Percentiles rank a stretch among this genome's conserved stretches.
Conservation (phyloP, 2,797 vertebrate genomes). For the Aselliscus stoliczkanus region DNA sequence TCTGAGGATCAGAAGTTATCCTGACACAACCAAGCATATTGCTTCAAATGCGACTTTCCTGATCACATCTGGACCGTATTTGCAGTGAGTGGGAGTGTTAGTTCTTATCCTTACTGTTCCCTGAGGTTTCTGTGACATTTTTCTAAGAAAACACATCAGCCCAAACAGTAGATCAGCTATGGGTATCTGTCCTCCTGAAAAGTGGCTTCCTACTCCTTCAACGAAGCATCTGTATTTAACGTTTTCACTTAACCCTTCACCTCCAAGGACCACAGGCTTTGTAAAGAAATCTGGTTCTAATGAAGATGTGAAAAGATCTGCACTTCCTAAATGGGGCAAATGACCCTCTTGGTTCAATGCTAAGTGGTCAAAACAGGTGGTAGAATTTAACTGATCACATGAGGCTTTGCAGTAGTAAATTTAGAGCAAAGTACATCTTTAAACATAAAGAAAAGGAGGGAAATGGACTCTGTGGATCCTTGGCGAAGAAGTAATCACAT, state of each 20-base stretch:
- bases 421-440: neutral
- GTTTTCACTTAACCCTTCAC: neutral
- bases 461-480: neutral
- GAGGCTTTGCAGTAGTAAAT: neutral
- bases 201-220: neutral
- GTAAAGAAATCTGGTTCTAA: constrained; percentile 1
- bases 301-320: neutral
- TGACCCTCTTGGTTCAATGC: neutral
- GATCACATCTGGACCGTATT: neutral
- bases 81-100: neutral
- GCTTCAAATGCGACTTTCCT: neutral
- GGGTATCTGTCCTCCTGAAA: neutral
- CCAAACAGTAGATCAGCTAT: neutral
- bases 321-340: neutral
- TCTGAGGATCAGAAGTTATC: neutral
- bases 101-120: neutral
- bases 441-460: neutral
- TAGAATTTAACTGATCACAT: neutral
- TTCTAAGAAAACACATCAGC: neutral
- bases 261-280: neutral
- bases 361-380: neutral
- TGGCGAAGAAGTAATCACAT: neutral
- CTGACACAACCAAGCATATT: neutral
- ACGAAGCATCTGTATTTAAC: neutral
- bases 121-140: neutral